Base-by-base conservation (phyloP, 2,888 invertebrate species). In the Frankliniella fusca region DNA sequence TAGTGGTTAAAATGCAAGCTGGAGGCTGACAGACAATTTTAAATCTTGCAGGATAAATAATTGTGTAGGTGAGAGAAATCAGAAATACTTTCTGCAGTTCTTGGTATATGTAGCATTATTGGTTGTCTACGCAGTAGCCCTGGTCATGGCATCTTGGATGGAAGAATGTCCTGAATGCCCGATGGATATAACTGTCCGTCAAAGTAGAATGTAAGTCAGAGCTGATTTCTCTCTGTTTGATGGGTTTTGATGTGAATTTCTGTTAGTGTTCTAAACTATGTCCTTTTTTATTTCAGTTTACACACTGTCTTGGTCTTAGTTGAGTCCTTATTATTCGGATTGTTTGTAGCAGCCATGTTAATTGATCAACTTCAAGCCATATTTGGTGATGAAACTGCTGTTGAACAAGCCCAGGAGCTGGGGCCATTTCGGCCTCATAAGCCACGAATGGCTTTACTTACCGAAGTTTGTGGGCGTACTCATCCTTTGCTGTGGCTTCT, bases 61-160 rank as follows among this genome's bases (percentile, higher is more conserved):
- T 88, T 97, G 97, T 88, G 95, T 97, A 9, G 97, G 96, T 80
- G 96, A 97, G 88, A 92, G 92, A 86, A 97, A 97, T 90, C 96
- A 97, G 89, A 96, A 96, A 88, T 96, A 94, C 89, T 97, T 97
- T 88, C 91, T 97, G 84, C 94, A 97, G 87, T 97, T 97, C 90
- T 90, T 95, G 84, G 90, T 95, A 79, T 96, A 94, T 87, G 94
- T 94, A 83, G 94, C 93, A 82, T 88, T 91, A 80, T 87, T 93
- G 83, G 90, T 92, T 3, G 85, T 90, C 0, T 94, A 94, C 87
- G 92, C 94, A 12, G 90, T 94, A 79, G 89, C 89, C n/a, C 88
- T 95, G 86, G 93, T 95, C 79, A 90, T 93, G 61, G 89, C 91
- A 81, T 93, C 94, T 0, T 95, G 94, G 94, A 87, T 94, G 20